Conservation (phyloP, 2,797 vertebrate genomes). For the Phalloptychus januarius region DNA sequence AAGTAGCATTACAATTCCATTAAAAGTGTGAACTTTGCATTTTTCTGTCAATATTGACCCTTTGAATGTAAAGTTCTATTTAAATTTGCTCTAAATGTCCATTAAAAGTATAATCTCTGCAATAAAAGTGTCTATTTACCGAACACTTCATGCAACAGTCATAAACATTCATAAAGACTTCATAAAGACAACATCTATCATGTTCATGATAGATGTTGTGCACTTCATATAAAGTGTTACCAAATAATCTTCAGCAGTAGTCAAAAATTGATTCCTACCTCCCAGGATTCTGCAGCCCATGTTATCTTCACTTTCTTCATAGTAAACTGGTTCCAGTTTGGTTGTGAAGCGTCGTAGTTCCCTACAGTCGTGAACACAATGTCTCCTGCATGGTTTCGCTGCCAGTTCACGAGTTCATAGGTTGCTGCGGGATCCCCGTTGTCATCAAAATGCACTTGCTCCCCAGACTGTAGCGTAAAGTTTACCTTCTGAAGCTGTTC, state of each 20-base stretch:
- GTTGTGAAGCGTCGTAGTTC: conserved; percentile 75
- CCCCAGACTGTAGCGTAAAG: conserved; percentile 74
- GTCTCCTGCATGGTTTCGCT: conserved; percentile 66
- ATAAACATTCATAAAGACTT: too few species aligned
- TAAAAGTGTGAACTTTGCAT: too few species aligned
- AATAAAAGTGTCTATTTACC: too few species aligned
- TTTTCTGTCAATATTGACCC: too few species aligned
- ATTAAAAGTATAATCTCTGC: too few species aligned
- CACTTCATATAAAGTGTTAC: too few species aligned
- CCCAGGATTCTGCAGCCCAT: conserved; percentile 64
- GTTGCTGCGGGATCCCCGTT: conserved; percentile 78
- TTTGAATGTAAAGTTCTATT: too few species aligned
- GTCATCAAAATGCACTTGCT: conserved; percentile 74
- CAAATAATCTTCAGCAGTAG: background rate
- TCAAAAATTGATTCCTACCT: conserved; percentile 36
- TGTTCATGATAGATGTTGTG: too few species aligned
- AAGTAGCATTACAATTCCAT: too few species aligned
- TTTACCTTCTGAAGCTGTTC: conserved; percentile 70
- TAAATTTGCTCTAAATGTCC: too few species aligned
- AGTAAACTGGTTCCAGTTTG: conserved; percentile 68
- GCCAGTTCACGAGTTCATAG: conserved; percentile 83
- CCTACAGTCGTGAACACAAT: conserved; percentile 73
- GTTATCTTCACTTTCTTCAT: conserved; percentile 69
- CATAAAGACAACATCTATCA: too few species aligned
- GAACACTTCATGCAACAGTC: too few species aligned